Percentiles rank a stretch among this genome's conserved stretches.
Conservation (phyloP, 2,797 vertebrate genomes). For the Enteromius anoplus region DNA sequence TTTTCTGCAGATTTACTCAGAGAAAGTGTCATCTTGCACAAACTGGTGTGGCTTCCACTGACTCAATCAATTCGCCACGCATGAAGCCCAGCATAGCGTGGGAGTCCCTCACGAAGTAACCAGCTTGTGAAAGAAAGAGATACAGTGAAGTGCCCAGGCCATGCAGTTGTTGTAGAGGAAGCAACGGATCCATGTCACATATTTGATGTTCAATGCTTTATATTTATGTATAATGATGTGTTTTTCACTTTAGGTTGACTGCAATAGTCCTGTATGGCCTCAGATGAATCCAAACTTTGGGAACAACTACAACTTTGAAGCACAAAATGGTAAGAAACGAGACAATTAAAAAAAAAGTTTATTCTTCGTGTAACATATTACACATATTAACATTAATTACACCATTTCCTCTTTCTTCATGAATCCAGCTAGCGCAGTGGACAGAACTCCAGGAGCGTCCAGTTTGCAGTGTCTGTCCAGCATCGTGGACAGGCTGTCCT, state of each 20-base stretch:
- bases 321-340: constrained; percentile 79
- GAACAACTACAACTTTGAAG: constrained; percentile 80
- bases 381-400: neutral
- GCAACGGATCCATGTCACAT: neutral
- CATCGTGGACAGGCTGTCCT: constrained; percentile 94
- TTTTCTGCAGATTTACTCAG: constrained; percentile 82
- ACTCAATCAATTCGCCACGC: constrained; percentile 87
- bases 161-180: neutral
- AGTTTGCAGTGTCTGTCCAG: constrained; percentile 95
- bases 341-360: no score
- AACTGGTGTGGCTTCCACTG: constrained; percentile 85
- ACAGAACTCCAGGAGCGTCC: constrained; percentile 81
- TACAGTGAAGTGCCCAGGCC: constrained; percentile 43
- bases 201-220: constrained; percentile 41
- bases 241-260: constrained; percentile 81
- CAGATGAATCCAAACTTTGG: constrained; percentile 85
- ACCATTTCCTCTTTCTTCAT: neutral
- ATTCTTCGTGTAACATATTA: neutral
- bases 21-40: constrained; percentile 85
- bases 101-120: constrained; percentile 63
- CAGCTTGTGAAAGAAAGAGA: constrained; percentile 73
- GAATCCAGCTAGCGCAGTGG: constrained; percentile 72
- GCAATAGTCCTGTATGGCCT: constrained; percentile 90
- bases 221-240: constrained; percentile 40
- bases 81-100: constrained; percentile 66